Evolutionary conservation across 1,140 invertebrate genomes (phyloP).

Genomic region (Sitobion miscanthi): DNA sequence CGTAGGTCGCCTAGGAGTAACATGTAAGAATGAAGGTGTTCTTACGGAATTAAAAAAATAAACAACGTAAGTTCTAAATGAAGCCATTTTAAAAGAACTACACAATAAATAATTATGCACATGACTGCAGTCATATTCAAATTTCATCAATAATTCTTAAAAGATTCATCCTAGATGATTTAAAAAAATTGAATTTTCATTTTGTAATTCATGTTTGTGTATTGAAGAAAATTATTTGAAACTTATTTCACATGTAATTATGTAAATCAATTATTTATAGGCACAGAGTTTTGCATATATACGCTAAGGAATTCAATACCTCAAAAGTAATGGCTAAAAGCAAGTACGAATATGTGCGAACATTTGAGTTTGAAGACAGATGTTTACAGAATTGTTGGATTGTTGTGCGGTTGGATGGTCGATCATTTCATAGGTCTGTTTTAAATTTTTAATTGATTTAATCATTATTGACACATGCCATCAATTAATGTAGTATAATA

Average conservation of each 20-base stretch:
- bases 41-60: neutral
- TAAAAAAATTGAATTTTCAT: no score
- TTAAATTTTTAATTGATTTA: neutral
- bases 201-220: neutral
- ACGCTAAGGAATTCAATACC: neutral
- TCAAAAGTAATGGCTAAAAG: slow-evolving; percentile 71
- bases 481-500: neutral
- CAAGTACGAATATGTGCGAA: slow-evolving; percentile 84
- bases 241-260: neutral
- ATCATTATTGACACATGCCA: neutral
- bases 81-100: neutral
- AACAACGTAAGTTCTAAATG: neutral
- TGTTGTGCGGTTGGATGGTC: slow-evolving; percentile 90
- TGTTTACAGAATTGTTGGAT: slow-evolving; percentile 91
- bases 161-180: neutral
- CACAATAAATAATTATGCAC: neutral
- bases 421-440: slow-evolving; percentile 88
- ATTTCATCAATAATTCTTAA: neutral
- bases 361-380: slow-evolving; percentile 81
- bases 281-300: neutral
- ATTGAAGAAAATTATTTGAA: neutral
- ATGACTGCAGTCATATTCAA: neutral
- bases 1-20: no score
- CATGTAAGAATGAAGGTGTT: neutral
- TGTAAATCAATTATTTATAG: neutral